Evolutionary conservation across 1,140 invertebrate genomes (phyloP).

Genomic region (Helicoverpa zea): DNA sequence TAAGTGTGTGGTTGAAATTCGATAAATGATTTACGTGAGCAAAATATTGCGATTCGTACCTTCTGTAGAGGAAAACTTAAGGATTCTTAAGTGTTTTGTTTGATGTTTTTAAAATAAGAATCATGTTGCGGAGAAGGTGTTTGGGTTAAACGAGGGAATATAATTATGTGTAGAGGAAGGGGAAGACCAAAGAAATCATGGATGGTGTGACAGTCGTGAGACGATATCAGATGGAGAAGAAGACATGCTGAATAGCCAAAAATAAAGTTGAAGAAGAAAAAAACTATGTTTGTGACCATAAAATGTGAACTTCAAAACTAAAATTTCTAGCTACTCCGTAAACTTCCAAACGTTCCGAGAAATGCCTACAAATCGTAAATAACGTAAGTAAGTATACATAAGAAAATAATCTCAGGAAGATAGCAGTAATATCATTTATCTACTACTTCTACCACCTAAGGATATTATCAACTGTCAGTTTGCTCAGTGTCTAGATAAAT

Average conservation of each 20-base stretch:
- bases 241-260: no score
- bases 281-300: no score
- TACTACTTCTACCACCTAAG: neutral
- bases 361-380: neutral
- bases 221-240: no score
- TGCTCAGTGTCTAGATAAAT: slow-evolving; percentile 22
- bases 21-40: neutral
- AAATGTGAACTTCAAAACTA: neutral
- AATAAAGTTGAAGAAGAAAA: no score
- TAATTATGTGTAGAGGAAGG: no score
- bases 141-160: no score
- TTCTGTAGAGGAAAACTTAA: no score
- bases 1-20: neutral
- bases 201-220: no score
- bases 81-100: no score
- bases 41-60: neutral
- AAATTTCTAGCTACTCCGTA: neutral
- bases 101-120: no score
- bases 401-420: neutral
- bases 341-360: neutral
- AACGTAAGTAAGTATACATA: neutral
- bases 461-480: neutral
- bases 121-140: no score
- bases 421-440: neutral
- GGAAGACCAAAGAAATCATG: no score